These are phyloP conservation scores for Dryobota labecula DNA, from an alignment of 2,888 invertebrate species.

Conservation along the genomic window DNA sequence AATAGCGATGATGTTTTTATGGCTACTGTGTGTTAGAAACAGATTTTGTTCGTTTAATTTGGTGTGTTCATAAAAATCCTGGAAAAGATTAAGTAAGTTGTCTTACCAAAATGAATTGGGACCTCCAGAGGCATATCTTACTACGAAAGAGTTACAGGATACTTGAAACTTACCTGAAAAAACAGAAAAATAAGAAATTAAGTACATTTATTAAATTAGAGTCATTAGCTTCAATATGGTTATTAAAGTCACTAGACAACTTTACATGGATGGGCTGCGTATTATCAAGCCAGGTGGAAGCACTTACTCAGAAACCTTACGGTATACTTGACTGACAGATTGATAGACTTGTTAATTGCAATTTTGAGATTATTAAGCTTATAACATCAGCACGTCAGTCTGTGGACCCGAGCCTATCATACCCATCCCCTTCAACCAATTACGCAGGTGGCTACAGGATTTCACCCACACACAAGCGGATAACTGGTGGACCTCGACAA, in stretches of 20 bases:
- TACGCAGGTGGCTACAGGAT: no score
- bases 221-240: background rate
- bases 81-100: no score
- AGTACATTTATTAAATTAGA: background rate
- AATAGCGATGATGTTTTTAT: constrained; percentile 16
- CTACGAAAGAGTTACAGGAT: background rate
- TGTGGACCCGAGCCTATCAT: no score
- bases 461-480: no score
- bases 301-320: background rate
- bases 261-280: background rate
- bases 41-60: background rate
- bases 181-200: constrained; percentile 19
- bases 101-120: constrained; percentile 8
- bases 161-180: constrained; percentile 62
- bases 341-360: background rate
- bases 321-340: background rate
- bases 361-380: constrained; percentile 4
- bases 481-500: no score
- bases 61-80: no score
- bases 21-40: background rate
- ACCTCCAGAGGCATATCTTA: background rate
- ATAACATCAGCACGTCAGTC: no score
- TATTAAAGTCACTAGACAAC: no score
- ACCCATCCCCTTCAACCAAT: no score
- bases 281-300: constrained; percentile 7